A percentile compares a stretch with the other conserved stretches of the same genome.
These are phyloP conservation scores for Cyprichromis sp. DNA, from an alignment of 2,113 vertebrate species.

Conservation along the genomic window DNA sequence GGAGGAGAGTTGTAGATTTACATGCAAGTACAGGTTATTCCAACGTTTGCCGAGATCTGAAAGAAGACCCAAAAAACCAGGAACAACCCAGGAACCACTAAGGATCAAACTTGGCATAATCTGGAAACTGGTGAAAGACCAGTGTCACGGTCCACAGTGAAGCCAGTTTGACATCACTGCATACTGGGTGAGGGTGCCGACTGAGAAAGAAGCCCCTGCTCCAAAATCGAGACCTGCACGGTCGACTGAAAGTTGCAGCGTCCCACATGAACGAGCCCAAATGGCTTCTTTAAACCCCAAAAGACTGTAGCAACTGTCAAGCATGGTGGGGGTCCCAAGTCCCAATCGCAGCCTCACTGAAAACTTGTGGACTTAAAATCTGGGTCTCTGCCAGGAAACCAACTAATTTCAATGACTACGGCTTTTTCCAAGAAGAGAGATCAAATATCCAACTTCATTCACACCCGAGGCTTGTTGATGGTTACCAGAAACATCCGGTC, in stretches of 20 bases:
- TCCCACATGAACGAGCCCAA: rapidly evolving
- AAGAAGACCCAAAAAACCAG: neutral
- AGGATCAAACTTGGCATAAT: neutral
- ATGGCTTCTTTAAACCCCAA: neutral
- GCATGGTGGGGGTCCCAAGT: neutral
- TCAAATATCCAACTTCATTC: neutral
- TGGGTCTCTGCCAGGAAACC: neutral
- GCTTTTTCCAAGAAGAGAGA: neutral
- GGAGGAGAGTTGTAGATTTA: neutral
- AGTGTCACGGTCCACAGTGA: neutral
- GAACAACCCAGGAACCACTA: neutral
- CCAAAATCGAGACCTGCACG: neutral
- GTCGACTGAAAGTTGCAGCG: neutral
- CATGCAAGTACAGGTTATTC: neutral
- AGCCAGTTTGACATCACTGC: neutral
- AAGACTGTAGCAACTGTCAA: neutral
- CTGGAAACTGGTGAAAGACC: neutral
- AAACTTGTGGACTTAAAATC: neutral
- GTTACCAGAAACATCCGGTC: neutral
- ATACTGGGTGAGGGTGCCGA: neutral
- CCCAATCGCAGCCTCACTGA: neutral
- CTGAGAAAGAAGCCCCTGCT: neutral
- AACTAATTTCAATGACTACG: rapidly evolving
- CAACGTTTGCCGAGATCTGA: neutral
- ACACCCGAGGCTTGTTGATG: neutral